A percentile compares a stretch with the other conserved stretches of the same genome.
These are phyloP conservation scores for Porites lutea DNA, from an alignment of 64 coral and sea anemone species.

Conservation along the genomic window DNA sequence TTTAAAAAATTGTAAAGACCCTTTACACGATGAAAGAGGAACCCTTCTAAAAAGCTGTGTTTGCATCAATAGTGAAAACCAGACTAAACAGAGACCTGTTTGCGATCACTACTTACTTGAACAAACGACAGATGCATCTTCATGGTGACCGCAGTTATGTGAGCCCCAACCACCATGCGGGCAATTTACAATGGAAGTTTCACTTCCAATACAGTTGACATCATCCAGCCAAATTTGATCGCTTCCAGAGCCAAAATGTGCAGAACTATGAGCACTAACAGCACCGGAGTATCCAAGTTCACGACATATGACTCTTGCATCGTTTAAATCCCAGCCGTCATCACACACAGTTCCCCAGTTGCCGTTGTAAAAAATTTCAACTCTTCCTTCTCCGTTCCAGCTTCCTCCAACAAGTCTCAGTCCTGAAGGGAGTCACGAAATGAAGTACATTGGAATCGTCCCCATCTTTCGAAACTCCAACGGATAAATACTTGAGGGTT, in stretches of 20 bases:
- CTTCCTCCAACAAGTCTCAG: background rate
- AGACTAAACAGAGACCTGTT: no score
- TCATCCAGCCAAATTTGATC: slow-evolving; percentile 15
- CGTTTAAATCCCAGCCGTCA: background rate
- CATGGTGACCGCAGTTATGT: background rate
- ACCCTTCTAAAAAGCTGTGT: no score
- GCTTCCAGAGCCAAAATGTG: background rate
- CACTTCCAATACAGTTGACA: background rate
- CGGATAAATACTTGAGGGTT: no score
- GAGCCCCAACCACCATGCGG: background rate
- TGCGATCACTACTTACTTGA: no score
- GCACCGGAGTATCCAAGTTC: background rate
- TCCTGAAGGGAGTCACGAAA: background rate
- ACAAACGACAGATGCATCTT: no score
- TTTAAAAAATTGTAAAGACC: no score
- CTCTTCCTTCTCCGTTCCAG: background rate
- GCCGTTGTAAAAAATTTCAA: background rate
- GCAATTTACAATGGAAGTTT: background rate
- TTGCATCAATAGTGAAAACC: no score
- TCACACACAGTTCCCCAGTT: slow-evolving; percentile 6
- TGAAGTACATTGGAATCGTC: no score
- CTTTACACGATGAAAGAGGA: no score
- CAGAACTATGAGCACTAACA: background rate
- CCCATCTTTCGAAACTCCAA: no score
- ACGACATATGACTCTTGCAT: background rate